Conservation (phyloP, 2,113 vertebrate genomes). For the Jaculus jaculus region DNA sequence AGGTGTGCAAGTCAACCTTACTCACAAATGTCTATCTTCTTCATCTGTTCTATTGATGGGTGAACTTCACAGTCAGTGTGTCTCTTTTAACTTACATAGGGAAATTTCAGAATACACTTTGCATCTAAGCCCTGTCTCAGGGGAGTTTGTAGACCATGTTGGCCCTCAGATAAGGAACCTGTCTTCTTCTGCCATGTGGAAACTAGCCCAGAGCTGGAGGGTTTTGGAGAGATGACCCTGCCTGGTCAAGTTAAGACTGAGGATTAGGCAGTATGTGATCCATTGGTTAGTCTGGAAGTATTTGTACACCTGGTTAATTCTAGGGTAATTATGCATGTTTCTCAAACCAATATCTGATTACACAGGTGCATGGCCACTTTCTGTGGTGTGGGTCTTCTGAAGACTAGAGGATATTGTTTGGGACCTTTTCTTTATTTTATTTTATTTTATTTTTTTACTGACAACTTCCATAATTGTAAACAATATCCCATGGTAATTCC, state of each 20-base stretch:
- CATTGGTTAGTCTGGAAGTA: too few relatives aligned
- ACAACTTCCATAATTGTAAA: too few relatives aligned
- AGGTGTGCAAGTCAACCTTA: not conserved
- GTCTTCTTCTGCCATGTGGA: not conserved
- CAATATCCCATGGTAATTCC: too few relatives aligned
- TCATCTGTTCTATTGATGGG: accelerated
- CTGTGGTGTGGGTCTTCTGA: not conserved
- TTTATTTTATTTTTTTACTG: too few relatives aligned
- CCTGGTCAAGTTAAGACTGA: accelerated
- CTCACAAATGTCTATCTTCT: accelerated
- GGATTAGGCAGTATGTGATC: accelerated
- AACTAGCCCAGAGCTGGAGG: accelerated
- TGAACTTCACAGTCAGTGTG: not conserved
- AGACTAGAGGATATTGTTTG: not conserved
- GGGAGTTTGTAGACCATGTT: not conserved
- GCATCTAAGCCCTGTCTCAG: too few relatives aligned
- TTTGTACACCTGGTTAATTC: not conserved
- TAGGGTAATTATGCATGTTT: too few relatives aligned
- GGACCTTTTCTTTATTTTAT: accelerated
- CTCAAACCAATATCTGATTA: accelerated
- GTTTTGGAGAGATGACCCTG: accelerated
- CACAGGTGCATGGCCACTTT: accelerated
- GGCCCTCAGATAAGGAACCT: not conserved
- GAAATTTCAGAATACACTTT: not conserved
- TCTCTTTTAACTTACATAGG: not conserved